Evolutionary conservation across 2,113 vertebrate genomes (phyloP), one percentile per base, ranked within the genome.

Genomic region (Psammodynastes pulverulentus): DNA sequence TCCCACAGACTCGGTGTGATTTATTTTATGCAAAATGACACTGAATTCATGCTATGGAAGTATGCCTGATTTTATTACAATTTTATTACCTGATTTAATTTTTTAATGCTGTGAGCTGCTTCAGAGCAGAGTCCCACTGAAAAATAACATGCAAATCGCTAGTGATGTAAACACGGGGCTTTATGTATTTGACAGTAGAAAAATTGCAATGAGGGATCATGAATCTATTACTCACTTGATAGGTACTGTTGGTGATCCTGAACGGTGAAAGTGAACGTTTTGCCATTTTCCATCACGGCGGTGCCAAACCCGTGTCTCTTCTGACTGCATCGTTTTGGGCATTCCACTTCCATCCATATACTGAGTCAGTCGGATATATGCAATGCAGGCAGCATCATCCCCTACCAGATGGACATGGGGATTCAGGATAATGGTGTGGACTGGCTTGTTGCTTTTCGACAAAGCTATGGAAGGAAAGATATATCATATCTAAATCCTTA

Each of bases 211-310:
- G 45, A 24, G 52, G 43, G 34, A n/a, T 19, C 15, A 21, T 6
- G 23, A 56, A 58, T 67, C 8, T 26, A 79, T 87, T 93, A 88
- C 98, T 98, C 97, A 99, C 98, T 99, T 99, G 97, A 97, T 97
- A 94, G 99, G 98, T 86, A 99, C 98, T 19, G 98, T 99, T 90
- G 98, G 98, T 0, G 99, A 98, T 86, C 99, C 99, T 2, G 99
- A 99, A 95, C 99, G 98, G 94, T 99, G 99, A 97, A 99, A 99
- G 95, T 99, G 99, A 95, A 99, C 98, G 26, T 99, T 99, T 97
- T 99, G 99, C 99, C 99, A 99, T 95, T 99, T 99, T 85, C 98
- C 97, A 87, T 99, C 99, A 0, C 98, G 98, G 92, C 99, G 99
- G 95, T 99, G 99, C 99, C 99, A 99, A 94, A 99, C 98, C 0